These are phyloP conservation scores for Philereme transversata DNA, from an alignment of 2,888 invertebrate genomes.

Conservation along the genomic window DNA sequence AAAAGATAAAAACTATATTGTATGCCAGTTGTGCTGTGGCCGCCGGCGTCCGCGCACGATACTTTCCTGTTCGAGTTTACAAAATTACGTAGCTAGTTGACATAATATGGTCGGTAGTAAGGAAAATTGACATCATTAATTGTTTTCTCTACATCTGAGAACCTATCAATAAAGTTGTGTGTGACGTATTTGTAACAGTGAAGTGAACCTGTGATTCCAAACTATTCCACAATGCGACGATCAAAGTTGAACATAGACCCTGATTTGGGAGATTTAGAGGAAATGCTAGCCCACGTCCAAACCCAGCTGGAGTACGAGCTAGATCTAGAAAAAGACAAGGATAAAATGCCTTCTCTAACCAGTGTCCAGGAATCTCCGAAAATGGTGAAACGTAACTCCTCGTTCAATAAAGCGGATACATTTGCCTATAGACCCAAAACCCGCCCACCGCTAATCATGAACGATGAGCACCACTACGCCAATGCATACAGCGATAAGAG, in stretches of 20 bases:
- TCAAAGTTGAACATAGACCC: conserved; percentile 70
- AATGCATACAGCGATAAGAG: conserved; percentile 52
- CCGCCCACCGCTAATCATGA: conserved; percentile 52
- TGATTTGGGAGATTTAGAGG: conserved; percentile 76
- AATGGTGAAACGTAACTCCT: conserved; percentile 59
- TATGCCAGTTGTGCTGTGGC: conserved; percentile 50
- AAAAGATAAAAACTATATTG: conserved; percentile 40
- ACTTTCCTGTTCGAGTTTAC: background rate
- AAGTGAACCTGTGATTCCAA: background rate
- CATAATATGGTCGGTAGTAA: background rate
- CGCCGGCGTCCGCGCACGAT: conserved; percentile 49
- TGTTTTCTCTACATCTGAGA: conserved; percentile 1
- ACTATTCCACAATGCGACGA: conserved; percentile 58
- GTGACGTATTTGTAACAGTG: conserved; percentile 7
- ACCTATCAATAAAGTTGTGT: conserved; percentile 25
- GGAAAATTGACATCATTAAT: background rate
- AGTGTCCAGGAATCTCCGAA: conserved; percentile 73
- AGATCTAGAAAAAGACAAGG: conserved; percentile 64
- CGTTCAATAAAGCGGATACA: conserved; percentile 59
- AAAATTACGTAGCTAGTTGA: background rate
- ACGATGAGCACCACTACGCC: conserved; percentile 42
- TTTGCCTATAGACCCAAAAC: conserved; percentile 57
- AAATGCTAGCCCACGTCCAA: conserved; percentile 79
- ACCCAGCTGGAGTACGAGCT: conserved; percentile 77
- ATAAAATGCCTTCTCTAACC: conserved; percentile 64